Base-by-base conservation (phyloP, 1,140 invertebrate species). In the Eueides isabella region DNA sequence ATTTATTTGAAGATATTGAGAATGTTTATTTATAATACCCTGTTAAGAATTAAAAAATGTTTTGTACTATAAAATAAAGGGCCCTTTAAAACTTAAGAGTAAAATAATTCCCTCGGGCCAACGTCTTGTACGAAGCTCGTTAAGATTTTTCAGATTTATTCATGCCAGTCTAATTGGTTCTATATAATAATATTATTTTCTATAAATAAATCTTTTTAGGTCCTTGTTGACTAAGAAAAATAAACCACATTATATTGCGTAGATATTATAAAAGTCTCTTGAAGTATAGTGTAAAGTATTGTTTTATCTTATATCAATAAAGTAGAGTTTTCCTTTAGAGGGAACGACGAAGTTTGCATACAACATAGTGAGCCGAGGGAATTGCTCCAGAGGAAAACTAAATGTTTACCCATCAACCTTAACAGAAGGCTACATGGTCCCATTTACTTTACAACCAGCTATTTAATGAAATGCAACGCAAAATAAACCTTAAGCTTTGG, bases 401-500 rank as follows among this genome's bases (percentile, higher is more conserved):
- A 55, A 48, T 31, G 61, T 41, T 38, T 55, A 33, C 63, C 70
- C 76, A 75, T 80, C 72, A 69, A 79, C 81, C 75, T 83, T 81
- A 81, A 61, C 16, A 35, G 48, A 67, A 67, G 63, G 67, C 62
- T 69, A 75, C 84, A 80, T 80, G 72, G 80, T 72, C 67, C 75
- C 84, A 78, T 83, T 85, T 85, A 66, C 69, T 66, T 73, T 72
- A 68, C 74, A 55, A 23, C 62, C 26, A 61, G 41, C 30, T n/a
- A 68, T 68, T 31, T 33, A 69, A 29, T 29, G 55, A 64, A 38
- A 72, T 64, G 71, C 76, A 77, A 74, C 48, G 75, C 80, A 85
- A 88, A 88, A 82, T 72, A 69, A 84, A 81, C 82, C 83, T 89
- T 87, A 74, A 74, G 79, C 78, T 61, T 71, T 71, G 74, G 82